Conservation (phyloP, 2,113 vertebrate genomes). For the Romanogobio albipinnatus region DNA sequence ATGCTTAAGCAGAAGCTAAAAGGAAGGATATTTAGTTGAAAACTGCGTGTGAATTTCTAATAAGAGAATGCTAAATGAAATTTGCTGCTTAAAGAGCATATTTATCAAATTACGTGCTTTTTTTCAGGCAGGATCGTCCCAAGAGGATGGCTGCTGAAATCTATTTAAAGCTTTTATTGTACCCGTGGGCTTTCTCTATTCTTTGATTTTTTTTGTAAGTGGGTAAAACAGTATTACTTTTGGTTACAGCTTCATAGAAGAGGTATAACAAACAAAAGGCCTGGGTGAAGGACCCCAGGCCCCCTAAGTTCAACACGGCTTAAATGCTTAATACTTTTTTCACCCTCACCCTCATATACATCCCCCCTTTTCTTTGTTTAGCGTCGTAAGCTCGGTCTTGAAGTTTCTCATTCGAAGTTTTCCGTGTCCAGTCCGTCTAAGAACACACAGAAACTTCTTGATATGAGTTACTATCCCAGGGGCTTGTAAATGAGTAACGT, state of each 20-base stretch:
- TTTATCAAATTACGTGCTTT: slow-evolving; percentile 79
- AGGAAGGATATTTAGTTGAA: slow-evolving; percentile 75
- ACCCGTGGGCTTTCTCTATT: slow-evolving; percentile 70
- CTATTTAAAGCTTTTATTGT: slow-evolving; percentile 79
- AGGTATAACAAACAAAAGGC: slow-evolving; percentile 69
- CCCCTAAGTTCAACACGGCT: slow-evolving; percentile 30
- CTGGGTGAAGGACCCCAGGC: slow-evolving; percentile 54
- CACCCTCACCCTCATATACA: no score
- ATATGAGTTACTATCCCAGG: slow-evolving; percentile 32
- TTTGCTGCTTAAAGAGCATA: slow-evolving; percentile 78
- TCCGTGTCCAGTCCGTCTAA: slow-evolving; percentile 11
- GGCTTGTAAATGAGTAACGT: slow-evolving; percentile 44
- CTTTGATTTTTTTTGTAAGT: slow-evolving; percentile 75
- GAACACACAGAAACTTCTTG: slow-evolving; percentile 41
- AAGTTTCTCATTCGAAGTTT: slow-evolving; percentile 24
- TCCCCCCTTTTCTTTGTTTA: slow-evolving; percentile 7
- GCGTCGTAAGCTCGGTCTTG: background rate
- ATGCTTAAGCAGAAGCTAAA: slow-evolving; percentile 72
- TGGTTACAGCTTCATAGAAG: slow-evolving; percentile 70
- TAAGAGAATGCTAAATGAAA: slow-evolving; percentile 74
- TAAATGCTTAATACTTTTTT: background rate
- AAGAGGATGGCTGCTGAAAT: slow-evolving; percentile 69
- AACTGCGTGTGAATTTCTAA: slow-evolving; percentile 74
- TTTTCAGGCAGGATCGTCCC: slow-evolving; percentile 66
- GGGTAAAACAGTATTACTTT: slow-evolving; percentile 72